Conservation (phyloP, 2,888 invertebrate species). For the Serripes groenlandicus region DNA sequence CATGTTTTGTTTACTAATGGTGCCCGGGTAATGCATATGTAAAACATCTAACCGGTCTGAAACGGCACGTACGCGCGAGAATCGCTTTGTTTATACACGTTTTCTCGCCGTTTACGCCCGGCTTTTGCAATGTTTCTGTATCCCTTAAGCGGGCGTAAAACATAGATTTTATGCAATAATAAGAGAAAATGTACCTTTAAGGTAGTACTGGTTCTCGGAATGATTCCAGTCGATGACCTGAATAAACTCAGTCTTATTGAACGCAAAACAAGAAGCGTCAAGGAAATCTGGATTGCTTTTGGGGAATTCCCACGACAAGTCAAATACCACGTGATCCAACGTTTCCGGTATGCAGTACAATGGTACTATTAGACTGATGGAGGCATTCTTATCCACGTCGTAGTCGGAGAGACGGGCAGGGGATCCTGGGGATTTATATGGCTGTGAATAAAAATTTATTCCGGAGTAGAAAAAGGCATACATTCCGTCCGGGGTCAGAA, state of each 20-base stretch:
- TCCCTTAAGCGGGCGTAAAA: too few relatives aligned
- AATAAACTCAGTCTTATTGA: conserved; percentile 56
- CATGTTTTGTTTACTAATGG: too few relatives aligned
- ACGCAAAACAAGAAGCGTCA: conserved; percentile 61
- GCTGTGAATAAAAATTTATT: too few relatives aligned
- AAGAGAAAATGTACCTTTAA: conserved; percentile 43
- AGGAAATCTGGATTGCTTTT: conserved; percentile 54
- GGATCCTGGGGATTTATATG: conserved; percentile 20
- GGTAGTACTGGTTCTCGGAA: conserved; percentile 50
- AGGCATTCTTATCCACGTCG: conserved; percentile 29
- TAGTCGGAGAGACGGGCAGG: conserved; percentile 42
- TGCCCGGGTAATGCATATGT: too few relatives aligned
- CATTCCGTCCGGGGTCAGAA: too few relatives aligned
- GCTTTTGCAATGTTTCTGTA: too few relatives aligned
- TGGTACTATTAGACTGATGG: conserved; percentile 49
- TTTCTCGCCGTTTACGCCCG: too few relatives aligned
- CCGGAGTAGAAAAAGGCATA: too few relatives aligned
- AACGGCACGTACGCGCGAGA: too few relatives aligned
- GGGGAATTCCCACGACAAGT: conserved; percentile 62
- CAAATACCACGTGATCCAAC: conserved; percentile 63
- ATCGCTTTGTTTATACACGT: too few relatives aligned
- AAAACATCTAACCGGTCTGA: too few relatives aligned
- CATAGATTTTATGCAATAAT: too few relatives aligned
- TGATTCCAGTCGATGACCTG: conserved; percentile 67
- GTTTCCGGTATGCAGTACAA: conserved; percentile 61